phyloP scores from a whole-genome alignment of 1,140 invertebrate genomes.

The Gonioctena quinquepunctata region DNA sequence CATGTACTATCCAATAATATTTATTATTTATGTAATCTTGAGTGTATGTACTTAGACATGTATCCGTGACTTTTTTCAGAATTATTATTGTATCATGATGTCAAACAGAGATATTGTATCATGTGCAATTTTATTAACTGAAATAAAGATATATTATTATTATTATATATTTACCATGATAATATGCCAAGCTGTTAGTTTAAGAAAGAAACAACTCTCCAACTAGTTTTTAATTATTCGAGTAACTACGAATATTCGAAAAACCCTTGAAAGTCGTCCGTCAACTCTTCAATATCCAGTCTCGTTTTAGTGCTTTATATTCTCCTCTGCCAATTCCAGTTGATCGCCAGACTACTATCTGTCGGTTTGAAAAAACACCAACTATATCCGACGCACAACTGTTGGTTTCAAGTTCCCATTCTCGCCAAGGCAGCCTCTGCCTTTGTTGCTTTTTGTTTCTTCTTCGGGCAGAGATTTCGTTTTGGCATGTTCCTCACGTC shows the following conservation, averaged over 20 bases:
- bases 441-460: slow-evolving; percentile 45
- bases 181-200: too few species aligned
- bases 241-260: slow-evolving; percentile 31
- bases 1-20: too few species aligned
- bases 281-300: slow-evolving; percentile 43
- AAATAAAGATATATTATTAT: too few species aligned
- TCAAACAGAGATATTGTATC: too few species aligned
- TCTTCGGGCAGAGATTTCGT: slow-evolving; percentile 32
- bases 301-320: slow-evolving; percentile 46
- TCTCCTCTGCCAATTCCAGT: slow-evolving; percentile 50
- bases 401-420: slow-evolving; percentile 34
- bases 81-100: too few species aligned
- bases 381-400: neutral
- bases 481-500: slow-evolving; percentile 50
- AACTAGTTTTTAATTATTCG: neutral
- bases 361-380: slow-evolving; percentile 5
- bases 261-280: slow-evolving; percentile 49
- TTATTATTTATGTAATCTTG: too few species aligned
- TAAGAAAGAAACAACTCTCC: too few species aligned
- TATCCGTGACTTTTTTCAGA: too few species aligned
- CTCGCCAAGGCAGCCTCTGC: slow-evolving; percentile 45
- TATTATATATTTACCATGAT: too few species aligned
- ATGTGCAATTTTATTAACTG: too few species aligned
- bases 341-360: slow-evolving; percentile 30
- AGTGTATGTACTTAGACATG: too few species aligned